Percentiles rank a stretch among this genome's conserved stretches.
Conservation (phyloP, 2,888 invertebrate genomes). For the Charanyca ferruginea region DNA sequence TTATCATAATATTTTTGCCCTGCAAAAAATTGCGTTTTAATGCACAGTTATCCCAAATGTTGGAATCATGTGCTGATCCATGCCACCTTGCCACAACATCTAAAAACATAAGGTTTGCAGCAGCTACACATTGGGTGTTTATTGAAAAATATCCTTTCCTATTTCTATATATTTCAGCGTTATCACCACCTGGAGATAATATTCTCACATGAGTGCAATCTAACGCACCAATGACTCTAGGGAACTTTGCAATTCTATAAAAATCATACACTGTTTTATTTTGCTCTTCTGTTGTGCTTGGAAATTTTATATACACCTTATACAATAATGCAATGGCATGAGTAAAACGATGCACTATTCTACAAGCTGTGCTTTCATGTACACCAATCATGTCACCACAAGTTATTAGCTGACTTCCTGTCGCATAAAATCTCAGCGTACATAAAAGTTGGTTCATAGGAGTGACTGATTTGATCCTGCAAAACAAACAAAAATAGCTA, state of each 20-base stretch:
- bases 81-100: slow-evolving; percentile 34
- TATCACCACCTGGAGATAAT: slow-evolving; percentile 7
- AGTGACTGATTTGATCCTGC: slow-evolving; percentile 2
- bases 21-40: no score
- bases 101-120: background rate
- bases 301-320: slow-evolving; percentile 18
- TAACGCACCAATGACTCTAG: slow-evolving; percentile 13
- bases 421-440: slow-evolving; percentile 6
- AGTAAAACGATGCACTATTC: slow-evolving; percentile 27
- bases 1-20: no score
- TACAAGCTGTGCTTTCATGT: slow-evolving; percentile 27
- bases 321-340: background rate
- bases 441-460: background rate
- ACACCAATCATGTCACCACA: slow-evolving; percentile 33
- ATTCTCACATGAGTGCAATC: slow-evolving; percentile 5
- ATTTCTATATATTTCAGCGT: slow-evolving; percentile 9
- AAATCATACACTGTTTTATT: slow-evolving; percentile 14
- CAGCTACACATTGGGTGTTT: slow-evolving; percentile 4
- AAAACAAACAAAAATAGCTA: slow-evolving; percentile 15
- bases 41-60: slow-evolving; percentile 31
- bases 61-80: slow-evolving; percentile 25
- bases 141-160: slow-evolving; percentile 10
- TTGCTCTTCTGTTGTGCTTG: background rate
- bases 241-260: slow-evolving; percentile 16
- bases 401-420: slow-evolving; percentile 21